These are phyloP conservation scores for Notamacropus eugenii DNA, from an alignment of 2,797 vertebrate genomes.

Conservation along the genomic window DNA sequence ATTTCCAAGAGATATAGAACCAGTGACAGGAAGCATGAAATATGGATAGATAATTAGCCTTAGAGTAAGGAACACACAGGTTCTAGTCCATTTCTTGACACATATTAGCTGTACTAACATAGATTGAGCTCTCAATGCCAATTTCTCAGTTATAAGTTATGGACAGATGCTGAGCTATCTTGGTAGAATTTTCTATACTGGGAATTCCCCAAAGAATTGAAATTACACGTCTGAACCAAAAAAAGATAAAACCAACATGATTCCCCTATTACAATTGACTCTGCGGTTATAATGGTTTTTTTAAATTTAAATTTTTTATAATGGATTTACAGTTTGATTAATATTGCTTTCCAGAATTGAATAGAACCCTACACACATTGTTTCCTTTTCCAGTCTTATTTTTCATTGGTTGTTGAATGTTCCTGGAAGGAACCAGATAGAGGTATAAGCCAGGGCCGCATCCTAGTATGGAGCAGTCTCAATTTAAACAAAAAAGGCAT, in stretches of 20 bases:
- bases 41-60: background rate
- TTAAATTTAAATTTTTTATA: background rate
- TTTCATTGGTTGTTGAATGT: background rate
- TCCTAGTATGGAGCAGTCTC: background rate
- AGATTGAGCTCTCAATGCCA: background rate
- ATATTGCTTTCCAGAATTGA: background rate
- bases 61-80: background rate
- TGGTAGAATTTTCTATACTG: background rate
- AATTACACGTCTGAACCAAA: background rate
- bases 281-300: background rate
- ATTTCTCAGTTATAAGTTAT: background rate
- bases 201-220: background rate
- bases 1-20: background rate
- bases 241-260: background rate
- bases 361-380: background rate
- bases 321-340: background rate
- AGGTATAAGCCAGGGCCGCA: background rate
- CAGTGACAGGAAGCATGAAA: background rate
- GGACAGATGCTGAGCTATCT: background rate
- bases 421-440: background rate
- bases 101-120: background rate
- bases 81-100: background rate
- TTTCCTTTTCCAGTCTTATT: conserved; percentile 36
- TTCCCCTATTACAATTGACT: background rate
- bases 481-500: background rate